Base-by-base conservation (phyloP, 2,888 invertebrate species). In the Thera britannica region DNA sequence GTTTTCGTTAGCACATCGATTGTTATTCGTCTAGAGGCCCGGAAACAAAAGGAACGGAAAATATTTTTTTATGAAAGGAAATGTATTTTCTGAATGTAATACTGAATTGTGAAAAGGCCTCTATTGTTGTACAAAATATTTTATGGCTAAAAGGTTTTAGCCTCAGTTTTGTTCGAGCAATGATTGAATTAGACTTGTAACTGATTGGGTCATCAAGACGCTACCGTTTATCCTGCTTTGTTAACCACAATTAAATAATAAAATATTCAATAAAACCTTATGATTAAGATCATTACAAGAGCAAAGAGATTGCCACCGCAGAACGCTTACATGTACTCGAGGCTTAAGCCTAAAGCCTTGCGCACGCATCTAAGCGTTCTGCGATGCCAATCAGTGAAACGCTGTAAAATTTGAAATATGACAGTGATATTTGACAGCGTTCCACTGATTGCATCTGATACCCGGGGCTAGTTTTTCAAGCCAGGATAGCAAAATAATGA, bases 11-110 rank as follows among this genome's bases (percentile, higher is more conserved):
- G 23, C 38, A 11, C 3, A 38, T 36, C 12, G 38, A 59, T 59
- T 46, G 54, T 35, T 51, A 38, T 46, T 65, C 57, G 36, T 57
- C 61, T 59, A 58, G 2, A 2, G 38, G 2, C 2, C 66, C 65
- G 71, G 67, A 71, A 73, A 66, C 66, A 36, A 63, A 64, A 68
- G 58, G 36, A 68, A 67, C 66, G 41, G 51, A 56, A 64, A 61
- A 35, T 61, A 58, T 62, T 62, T 69, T 66, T 65, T 57, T 67
- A 44, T 64, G 65, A 70, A 74, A 59, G 60, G 54, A 71, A 74
- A 72, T 56, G 38, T 64, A 64, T 64, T 68, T 63, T 59, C 62
- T 62, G 57, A 56, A 65, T 60, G 62, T 67, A 67, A 60, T 56
- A 68, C 57, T 60, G 60, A 57, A 63, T 68, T 60, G 59, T 60